Percentiles rank a stretch among this genome's conserved stretches.
phyloP scores from a whole-genome alignment of 2,888 invertebrate genomes.

The Calameuta pallipes region DNA sequence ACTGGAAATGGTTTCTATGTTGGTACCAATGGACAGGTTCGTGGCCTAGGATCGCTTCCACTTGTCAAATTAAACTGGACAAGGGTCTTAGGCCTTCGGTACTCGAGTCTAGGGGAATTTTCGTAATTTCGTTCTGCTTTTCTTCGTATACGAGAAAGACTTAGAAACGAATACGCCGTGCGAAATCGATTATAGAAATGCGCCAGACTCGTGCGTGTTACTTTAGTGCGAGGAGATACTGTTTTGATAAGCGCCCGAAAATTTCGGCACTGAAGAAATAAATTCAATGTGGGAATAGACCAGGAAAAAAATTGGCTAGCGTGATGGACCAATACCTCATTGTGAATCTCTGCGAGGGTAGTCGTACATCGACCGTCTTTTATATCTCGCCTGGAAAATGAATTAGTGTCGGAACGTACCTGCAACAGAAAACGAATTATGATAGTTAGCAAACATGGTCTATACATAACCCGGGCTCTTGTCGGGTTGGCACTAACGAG shows the following conservation, averaged over 20 bases:
- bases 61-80: background rate
- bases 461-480: background rate
- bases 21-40: background rate
- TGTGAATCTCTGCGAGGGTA: background rate
- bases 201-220: background rate
- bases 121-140: background rate
- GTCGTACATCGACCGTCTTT: background rate
- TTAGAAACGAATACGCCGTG: background rate
- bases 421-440: constrained; percentile 14
- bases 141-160: background rate
- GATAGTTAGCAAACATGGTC: background rate
- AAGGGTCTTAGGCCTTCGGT: background rate
- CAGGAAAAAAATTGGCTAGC: background rate
- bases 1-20: background rate
- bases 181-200: background rate
- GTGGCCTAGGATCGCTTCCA: background rate
- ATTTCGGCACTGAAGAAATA: background rate
- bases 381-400: background rate
- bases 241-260: background rate
- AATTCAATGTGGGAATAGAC: background rate
- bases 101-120: background rate
- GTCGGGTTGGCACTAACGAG: background rate
- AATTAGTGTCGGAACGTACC: constrained; percentile 10
- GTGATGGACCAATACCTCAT: background rate
- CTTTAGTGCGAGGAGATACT: background rate